Percentiles rank a stretch among this genome's conserved stretches.
These are phyloP conservation scores for Diadema setosum DNA, from an alignment of 35 echinoderm and acorn worm genomes.

Conservation along the genomic window DNA sequence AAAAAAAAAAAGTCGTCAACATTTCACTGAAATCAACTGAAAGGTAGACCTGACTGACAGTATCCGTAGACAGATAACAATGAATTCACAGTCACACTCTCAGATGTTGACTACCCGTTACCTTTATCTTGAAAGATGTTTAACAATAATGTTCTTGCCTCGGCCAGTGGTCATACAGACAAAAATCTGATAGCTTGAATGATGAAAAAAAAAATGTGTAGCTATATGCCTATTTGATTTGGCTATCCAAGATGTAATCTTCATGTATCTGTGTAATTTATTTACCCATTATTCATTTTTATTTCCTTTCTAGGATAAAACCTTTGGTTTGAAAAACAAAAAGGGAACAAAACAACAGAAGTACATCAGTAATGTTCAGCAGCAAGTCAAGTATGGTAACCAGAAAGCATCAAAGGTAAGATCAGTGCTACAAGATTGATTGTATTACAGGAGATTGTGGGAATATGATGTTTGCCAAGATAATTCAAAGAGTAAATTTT, in stretches of 20 bases:
- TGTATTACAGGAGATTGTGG: background rate
- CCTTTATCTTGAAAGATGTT: background rate
- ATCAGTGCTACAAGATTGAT: background rate
- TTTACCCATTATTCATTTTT: background rate
- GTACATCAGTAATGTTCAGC: slow-evolving; percentile 73
- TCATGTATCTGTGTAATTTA: no score
- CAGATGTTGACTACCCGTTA: no score
- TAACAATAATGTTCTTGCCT: background rate
- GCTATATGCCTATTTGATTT: background rate
- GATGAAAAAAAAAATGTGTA: background rate
- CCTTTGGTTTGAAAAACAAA: slow-evolving; percentile 95
- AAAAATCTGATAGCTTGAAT: background rate
- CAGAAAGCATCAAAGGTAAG: slow-evolving; percentile 81
- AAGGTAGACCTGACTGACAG: no score
- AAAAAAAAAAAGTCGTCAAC: no score
- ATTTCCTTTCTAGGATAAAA: slow-evolving; percentile 73
- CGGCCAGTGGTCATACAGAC: background rate
- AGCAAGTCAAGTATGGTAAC: slow-evolving; percentile 90
- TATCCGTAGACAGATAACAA: no score
- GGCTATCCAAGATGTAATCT: background rate
- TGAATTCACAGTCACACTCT: no score
- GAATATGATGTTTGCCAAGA: background rate
- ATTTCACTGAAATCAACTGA: no score
- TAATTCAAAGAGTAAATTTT: background rate
- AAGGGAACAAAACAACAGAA: slow-evolving; percentile 85